Evolutionary conservation across 2,797 vertebrate genomes (phyloP), one percentile per base, ranked within the genome.

Genomic region (Coluber constrictor): DNA sequence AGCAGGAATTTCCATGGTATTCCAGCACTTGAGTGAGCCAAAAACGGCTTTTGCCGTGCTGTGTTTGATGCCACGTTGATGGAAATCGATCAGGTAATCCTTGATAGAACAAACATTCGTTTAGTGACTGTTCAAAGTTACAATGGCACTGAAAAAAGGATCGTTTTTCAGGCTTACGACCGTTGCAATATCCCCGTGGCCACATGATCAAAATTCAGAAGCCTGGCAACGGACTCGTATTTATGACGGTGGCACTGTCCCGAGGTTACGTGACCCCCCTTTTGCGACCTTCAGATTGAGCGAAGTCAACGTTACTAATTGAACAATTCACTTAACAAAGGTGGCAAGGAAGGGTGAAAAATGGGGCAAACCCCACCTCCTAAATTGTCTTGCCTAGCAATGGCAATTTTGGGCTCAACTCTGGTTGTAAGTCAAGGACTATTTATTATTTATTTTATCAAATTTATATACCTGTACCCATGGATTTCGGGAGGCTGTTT

Each of bases 371-470:
- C 15, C 29, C 13, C 5, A 5, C 29, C 29, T 29, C 63, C 5
- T 16, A 16, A 16, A n/a, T 16, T 13, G 63, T 16, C 63, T 66
- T 16, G 63, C 63, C 16, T n/a, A n/a, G 29, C 63, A 15, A 6
- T 15, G 29, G 63, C 5, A 0, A 15, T 15, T 66, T n/a, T 15
- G 63, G 29, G 27, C 13, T 32, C 13, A 2, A 0, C 10, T 16
- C 12, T 13, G 4, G 9, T 27, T 4, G 0, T 66, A n/a, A 66
- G 29, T n/a, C 29, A 0, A n/a, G 63, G 63, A n/a, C 29, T n/a
- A n/a, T n/a, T n/a, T n/a, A n/a, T 37, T 37, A 37, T 37, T 37
- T 37, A 37, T 37, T 37, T 37, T 37, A 37, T 37, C 37, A 37
- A 37, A 37, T 37, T 37, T 37, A 37, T 37, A 37, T 6, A 5